Conservation (phyloP, 2,888 invertebrate species). For the Carabus problematicus region DNA sequence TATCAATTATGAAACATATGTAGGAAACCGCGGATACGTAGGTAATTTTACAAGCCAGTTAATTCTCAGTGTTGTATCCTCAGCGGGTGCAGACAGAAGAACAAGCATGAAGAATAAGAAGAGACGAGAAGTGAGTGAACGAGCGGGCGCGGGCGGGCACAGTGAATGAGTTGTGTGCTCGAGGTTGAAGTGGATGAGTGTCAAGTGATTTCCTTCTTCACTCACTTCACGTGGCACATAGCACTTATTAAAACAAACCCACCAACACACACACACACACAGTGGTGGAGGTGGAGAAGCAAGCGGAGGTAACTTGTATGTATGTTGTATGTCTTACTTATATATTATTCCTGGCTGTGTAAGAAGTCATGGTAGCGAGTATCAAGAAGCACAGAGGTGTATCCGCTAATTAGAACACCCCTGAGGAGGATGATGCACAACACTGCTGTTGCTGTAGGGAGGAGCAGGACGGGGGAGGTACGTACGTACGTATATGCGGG, state of each 20-base stretch:
- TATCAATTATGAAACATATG: too few species aligned
- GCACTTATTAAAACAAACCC: slow-evolving; percentile 59
- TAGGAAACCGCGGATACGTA: too few species aligned
- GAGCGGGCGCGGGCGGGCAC: slow-evolving; percentile 7
- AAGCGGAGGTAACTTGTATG: neutral
- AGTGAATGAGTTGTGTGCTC: slow-evolving; percentile 1
- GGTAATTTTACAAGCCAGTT: too few species aligned
- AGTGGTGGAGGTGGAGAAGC: too few species aligned
- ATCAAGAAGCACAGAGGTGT: neutral
- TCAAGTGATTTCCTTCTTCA: slow-evolving; percentile 55
- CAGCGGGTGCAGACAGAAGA: too few species aligned
- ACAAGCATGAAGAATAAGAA: too few species aligned
- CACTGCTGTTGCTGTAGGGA: neutral
- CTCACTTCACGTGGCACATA: slow-evolving; percentile 44
- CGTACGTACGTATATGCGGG: neutral
- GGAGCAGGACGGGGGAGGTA: neutral
- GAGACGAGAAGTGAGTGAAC: slow-evolving; percentile 1
- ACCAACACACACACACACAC: slow-evolving; percentile 42
- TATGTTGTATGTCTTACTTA: too few species aligned
- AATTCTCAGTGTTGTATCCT: too few species aligned
- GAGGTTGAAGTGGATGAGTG: slow-evolving; percentile 49
- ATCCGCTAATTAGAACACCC: slow-evolving; percentile 21
- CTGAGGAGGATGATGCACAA: neutral
- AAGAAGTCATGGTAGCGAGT: neutral
- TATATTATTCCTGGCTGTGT: neutral